These are phyloP conservation scores for Lethenteron reissneri DNA, from an alignment of 2,113 vertebrate species.

Conservation along the genomic window DNA sequence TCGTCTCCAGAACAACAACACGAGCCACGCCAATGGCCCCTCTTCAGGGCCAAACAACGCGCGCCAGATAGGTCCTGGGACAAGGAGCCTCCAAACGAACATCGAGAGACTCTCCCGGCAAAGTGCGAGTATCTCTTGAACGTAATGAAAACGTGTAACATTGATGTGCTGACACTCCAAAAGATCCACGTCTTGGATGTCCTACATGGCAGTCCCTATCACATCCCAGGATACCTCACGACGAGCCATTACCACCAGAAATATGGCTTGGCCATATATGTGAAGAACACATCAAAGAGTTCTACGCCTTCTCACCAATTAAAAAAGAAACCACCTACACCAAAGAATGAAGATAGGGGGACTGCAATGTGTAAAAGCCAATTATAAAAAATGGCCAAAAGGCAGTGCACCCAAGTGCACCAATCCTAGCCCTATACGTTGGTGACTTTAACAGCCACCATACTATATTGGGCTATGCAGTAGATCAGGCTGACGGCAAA, in stretches of 20 bases:
- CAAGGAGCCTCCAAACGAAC: too few relatives aligned
- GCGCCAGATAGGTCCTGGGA: too few relatives aligned
- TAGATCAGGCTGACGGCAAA: neutral
- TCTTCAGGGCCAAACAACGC: too few relatives aligned
- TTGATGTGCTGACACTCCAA: too few relatives aligned
- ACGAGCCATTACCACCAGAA: neutral
- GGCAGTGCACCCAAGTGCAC: neutral
- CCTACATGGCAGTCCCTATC: too few relatives aligned
- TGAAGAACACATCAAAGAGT: neutral
- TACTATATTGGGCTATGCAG: neutral
- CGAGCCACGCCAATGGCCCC: too few relatives aligned
- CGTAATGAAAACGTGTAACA: too few relatives aligned
- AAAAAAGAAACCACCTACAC: neutral
- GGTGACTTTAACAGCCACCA: neutral
- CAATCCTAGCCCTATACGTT: neutral
- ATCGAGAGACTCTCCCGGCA: too few relatives aligned
- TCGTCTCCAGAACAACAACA: too few relatives aligned
- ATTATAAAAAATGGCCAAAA: neutral
- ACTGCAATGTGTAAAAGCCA: neutral
- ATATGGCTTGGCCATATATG: neutral
- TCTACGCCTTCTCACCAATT: neutral
- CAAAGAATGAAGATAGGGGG: neutral
- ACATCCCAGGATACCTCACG: too few relatives aligned
- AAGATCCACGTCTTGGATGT: too few relatives aligned
- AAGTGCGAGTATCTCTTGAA: too few relatives aligned